These are phyloP conservation scores for Microcaecilia unicolor DNA, from an alignment of 2,797 vertebrate species.

Conservation along the genomic window DNA sequence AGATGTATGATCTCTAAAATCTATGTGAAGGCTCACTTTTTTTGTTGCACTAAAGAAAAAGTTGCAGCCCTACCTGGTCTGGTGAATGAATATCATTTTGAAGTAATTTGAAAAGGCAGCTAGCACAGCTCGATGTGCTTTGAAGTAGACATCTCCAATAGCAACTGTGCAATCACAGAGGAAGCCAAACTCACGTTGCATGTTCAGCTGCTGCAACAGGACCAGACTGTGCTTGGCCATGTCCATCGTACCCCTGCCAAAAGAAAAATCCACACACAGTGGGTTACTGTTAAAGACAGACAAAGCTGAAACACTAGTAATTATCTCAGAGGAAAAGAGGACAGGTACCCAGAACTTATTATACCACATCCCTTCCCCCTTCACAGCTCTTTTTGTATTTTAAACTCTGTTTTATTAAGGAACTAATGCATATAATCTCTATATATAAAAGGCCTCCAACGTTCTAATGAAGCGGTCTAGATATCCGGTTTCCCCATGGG, in stretches of 20 bases:
- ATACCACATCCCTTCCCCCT: too few relatives aligned
- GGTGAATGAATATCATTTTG: slow-evolving; percentile 99
- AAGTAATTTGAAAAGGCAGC: slow-evolving; percentile 98
- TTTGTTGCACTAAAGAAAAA: too few relatives aligned
- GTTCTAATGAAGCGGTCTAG: too few relatives aligned
- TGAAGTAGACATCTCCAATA: slow-evolving; percentile 96
- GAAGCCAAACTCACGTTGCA: slow-evolving; percentile 95
- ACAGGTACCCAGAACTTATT: too few relatives aligned
- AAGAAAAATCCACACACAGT: slow-evolving; percentile 2
- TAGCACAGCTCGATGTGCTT: slow-evolving; percentile 91
- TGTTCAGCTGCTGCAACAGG: slow-evolving; percentile 92
- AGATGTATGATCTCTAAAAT: too few relatives aligned
- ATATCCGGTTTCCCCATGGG: too few relatives aligned
- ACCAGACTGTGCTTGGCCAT: slow-evolving; percentile 81
- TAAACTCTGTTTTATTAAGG: too few relatives aligned
- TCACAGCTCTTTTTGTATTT: too few relatives aligned
- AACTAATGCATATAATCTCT: too few relatives aligned
- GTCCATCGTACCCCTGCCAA: slow-evolving; percentile 69
- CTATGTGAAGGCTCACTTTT: not conserved
- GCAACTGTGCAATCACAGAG: slow-evolving; percentile 96
- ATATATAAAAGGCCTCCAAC: too few relatives aligned
- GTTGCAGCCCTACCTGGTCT: slow-evolving; percentile 80
- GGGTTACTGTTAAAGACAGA: not conserved
- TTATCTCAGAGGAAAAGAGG: too few relatives aligned
- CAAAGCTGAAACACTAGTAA: not conserved